phyloP scores from a whole-genome alignment of 2,797 vertebrate species.

The Rhodeus uyekii region DNA sequence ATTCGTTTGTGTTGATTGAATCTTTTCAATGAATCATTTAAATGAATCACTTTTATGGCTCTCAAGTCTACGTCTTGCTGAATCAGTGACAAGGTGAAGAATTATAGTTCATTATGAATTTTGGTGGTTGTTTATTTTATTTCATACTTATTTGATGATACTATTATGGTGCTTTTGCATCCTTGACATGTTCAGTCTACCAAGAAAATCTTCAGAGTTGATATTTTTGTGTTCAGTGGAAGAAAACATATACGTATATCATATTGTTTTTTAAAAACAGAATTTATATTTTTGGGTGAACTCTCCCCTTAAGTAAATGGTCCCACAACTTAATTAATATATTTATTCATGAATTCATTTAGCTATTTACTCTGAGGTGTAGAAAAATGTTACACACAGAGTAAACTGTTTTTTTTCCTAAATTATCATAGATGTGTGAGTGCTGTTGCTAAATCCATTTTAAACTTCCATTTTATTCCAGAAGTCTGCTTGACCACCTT shows the following conservation, averaged over 20 bases:
- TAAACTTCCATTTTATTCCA: not conserved
- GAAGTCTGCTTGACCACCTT: not conserved
- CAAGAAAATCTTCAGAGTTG: not conserved
- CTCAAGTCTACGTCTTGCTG: not conserved
- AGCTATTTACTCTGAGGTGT: not conserved
- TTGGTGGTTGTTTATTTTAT: not conserved
- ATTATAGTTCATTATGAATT: not conserved
- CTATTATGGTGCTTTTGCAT: not conserved
- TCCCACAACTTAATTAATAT: not conserved
- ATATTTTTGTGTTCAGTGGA: not conserved
- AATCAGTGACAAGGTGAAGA: not conserved
- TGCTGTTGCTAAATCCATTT: not conserved
- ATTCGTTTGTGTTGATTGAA: not conserved
- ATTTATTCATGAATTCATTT: not conserved
- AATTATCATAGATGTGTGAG: not conserved
- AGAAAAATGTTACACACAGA: not conserved
- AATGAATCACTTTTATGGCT: not conserved
- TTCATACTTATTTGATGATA: not conserved
- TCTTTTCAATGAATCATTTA: not conserved
- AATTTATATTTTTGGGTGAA: not conserved
- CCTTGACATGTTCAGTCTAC: not conserved
- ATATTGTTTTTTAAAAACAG: not conserved
- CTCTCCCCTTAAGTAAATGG: not conserved
- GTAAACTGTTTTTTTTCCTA: not conserved
- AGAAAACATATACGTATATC: not conserved